Base-by-base conservation (phyloP, 1,140 invertebrate species). In the Cardiocondyla obscurior region DNA sequence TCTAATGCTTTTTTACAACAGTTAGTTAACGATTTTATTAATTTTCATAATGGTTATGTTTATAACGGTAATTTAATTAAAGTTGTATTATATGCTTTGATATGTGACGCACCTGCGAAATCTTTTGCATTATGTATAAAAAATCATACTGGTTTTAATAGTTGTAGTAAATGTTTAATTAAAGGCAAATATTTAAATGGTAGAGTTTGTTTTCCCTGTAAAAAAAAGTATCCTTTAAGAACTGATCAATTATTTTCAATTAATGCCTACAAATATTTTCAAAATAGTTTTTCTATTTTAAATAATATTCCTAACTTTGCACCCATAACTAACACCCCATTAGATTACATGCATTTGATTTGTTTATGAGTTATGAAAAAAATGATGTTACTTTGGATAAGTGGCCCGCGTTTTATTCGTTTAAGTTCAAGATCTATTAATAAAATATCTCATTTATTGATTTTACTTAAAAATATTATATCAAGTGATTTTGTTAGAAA, bases 21-120 rank as follows among this genome's bases (percentile, higher is more conserved):
- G 4, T 60, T 60, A 60, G 8, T 60, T 2, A 60, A 36, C 19
- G 58, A 60, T 60, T 60, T 39, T 36, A 60, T 8, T 62, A 10
- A 2, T 36, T 62, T 62, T 36, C 4, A 7, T 30, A 58, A 58
- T 16, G 3, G 30, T n/a, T 25, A 28, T 33, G 28, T 30, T 10
- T 16, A 10, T 3, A 19, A 39, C 19, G 16, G 5, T 60, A 3
- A 62, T 39, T 0, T 62, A 62, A 62, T 62, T 3, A 22, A 62
- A 62, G 14, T 62, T 1, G 28, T 4, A 30, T 28, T 36, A 7
- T 62, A 14, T 19, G 25, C n/a, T 62, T 62, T 65, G 16, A 65
- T 65, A 42, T 65, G 62, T 44, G 62, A 65, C 16, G 22, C 62
- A 25, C 22, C 62, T 1, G 62, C 62, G 7, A 65, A 65, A 65